Conservation (phyloP, 2,113 vertebrate genomes). For the Heterocephalus glaber region DNA sequence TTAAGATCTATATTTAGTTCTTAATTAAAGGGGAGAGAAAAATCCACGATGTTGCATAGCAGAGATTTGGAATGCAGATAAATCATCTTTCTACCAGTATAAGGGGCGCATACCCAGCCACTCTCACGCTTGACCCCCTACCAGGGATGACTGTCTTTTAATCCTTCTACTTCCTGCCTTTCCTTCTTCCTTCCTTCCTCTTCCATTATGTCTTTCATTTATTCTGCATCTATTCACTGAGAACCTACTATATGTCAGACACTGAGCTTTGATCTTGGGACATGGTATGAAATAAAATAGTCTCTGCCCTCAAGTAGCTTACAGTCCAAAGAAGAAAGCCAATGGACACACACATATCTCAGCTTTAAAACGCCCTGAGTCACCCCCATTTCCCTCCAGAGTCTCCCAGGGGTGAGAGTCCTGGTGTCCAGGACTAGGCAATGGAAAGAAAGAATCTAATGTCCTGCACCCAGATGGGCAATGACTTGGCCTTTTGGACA, state of each 20-base stretch:
- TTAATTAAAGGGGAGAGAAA: slow-evolving; percentile 86
- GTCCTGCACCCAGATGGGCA: background rate
- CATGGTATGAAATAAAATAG: background rate
- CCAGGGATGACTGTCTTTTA: background rate
- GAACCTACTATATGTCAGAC: background rate
- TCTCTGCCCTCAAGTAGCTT: background rate
- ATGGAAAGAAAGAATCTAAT: background rate
- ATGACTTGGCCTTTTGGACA: background rate
- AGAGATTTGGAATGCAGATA: slow-evolving; percentile 52
- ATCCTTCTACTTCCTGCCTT: background rate
- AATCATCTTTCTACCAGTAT: slow-evolving; percentile 56
- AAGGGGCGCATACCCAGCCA: slow-evolving; percentile 52
- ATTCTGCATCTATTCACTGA: background rate
- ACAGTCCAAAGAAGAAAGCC: background rate
- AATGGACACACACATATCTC: background rate
- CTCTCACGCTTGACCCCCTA: background rate
- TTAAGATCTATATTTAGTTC: slow-evolving; percentile 89
- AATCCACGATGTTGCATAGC: slow-evolving; percentile 62
- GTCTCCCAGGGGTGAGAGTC: background rate
- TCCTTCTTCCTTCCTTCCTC: background rate
- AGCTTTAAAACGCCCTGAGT: background rate
- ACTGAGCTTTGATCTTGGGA: background rate
- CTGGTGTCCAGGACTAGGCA: background rate
- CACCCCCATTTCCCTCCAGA: background rate
- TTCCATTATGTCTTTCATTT: background rate